These are phyloP conservation scores for Trachops cirrhosus DNA, from an alignment of 2,797 vertebrate genomes.

Conservation along the genomic window DNA sequence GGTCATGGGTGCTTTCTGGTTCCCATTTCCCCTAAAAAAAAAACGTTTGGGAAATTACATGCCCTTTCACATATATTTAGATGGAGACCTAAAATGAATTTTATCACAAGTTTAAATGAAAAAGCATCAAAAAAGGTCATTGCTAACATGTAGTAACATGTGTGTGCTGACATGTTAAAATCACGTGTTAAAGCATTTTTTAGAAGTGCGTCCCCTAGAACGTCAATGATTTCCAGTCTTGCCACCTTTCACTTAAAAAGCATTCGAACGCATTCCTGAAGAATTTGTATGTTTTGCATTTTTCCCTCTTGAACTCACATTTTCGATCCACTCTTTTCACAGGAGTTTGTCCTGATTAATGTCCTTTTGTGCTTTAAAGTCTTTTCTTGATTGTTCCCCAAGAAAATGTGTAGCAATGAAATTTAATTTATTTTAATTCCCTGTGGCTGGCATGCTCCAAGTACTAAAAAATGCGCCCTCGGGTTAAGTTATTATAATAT, in stretches of 20 bases:
- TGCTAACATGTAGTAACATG: not conserved
- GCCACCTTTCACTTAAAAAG: not conserved
- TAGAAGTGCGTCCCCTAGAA: not conserved
- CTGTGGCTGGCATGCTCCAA: not conserved
- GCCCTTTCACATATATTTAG: not conserved
- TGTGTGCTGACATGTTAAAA: slow-evolving; percentile 9
- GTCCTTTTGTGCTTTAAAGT: not conserved
- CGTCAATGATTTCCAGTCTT: not conserved
- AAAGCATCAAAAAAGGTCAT: not conserved
- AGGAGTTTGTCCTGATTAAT: not conserved
- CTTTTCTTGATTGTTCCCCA: not conserved
- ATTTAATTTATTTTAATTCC: slow-evolving; percentile 12
- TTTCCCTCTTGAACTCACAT: not conserved
- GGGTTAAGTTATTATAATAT: not conserved
- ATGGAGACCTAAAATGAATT: not conserved
- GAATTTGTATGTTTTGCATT: not conserved
- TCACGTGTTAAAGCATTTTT: not conserved
- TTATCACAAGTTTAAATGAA: not conserved
- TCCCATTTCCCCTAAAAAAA: not conserved
- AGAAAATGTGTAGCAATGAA: not conserved
- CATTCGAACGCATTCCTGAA: not conserved
- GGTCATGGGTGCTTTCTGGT: not conserved
- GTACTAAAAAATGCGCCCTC: not conserved
- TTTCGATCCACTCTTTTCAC: not conserved
- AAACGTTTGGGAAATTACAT: not conserved